These are phyloP conservation scores for Nomada ruficornis DNA, from an alignment of 2,888 invertebrate genomes.

Conservation along the genomic window DNA sequence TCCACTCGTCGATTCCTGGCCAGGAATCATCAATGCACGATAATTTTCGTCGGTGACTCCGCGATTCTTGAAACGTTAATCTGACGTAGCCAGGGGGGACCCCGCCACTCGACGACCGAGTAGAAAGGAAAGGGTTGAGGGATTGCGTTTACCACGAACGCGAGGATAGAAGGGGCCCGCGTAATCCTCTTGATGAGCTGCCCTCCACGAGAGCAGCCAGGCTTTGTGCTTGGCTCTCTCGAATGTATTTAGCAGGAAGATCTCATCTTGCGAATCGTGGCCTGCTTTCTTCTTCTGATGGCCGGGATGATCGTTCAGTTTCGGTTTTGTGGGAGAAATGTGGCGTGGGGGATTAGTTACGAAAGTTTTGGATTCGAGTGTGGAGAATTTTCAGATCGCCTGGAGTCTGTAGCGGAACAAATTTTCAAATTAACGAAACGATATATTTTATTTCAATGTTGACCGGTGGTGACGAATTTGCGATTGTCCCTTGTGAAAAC, in stretches of 20 bases:
- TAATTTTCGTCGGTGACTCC: slow-evolving; percentile 72
- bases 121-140: slow-evolving; percentile 61
- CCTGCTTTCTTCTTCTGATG: not conserved
- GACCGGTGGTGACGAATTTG: not conserved
- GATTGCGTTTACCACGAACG: slow-evolving; percentile 67
- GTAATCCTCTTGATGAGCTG: slow-evolving; percentile 73
- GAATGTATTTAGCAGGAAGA: slow-evolving; percentile 65
- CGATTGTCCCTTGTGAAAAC: too few species aligned
- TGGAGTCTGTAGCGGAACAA: too few species aligned
- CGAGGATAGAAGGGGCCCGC: slow-evolving; percentile 47
- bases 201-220: slow-evolving; percentile 46
- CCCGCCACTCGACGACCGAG: slow-evolving; percentile 50
- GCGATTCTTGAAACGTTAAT: slow-evolving; percentile 72
- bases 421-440: not conserved
- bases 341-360: too few species aligned
- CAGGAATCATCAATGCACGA: slow-evolving; percentile 62
- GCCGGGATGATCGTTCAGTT: not conserved
- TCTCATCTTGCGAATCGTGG: slow-evolving; percentile 40
- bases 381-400: too few species aligned
- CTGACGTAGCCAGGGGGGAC: slow-evolving; percentile 51
- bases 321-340: not conserved
- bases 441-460: not conserved
- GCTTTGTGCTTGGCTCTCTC: slow-evolving; percentile 59
- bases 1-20: slow-evolving; percentile 43
- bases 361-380: not conserved